A percentile compares a stretch with the other conserved stretches of the same genome.
phyloP scores from a whole-genome alignment of 2,113 vertebrate genomes.

The Aldabrachelys gigantea region DNA sequence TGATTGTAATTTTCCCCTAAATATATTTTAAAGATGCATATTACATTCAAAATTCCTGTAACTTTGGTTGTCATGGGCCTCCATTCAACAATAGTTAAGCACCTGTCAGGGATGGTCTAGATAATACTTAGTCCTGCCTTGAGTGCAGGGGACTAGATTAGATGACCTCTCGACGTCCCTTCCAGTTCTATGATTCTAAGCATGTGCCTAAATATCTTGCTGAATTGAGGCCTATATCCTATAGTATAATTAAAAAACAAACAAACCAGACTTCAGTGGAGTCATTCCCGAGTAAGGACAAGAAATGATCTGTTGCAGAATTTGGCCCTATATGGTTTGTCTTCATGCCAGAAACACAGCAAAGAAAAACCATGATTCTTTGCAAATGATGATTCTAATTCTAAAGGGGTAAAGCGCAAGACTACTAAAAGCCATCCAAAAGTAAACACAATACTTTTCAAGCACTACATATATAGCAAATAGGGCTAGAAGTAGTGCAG shows the following conservation, averaged over 20 bases:
- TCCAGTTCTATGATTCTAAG: too few species aligned
- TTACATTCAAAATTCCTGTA: neutral
- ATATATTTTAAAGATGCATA: neutral
- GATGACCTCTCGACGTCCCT: too few species aligned
- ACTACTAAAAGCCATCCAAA: accelerated
- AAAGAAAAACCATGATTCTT: neutral
- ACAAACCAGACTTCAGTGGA: neutral
- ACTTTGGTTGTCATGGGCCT: neutral
- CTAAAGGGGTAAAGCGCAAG: neutral
- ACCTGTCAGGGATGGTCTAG: too few species aligned
- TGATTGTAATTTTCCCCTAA: neutral
- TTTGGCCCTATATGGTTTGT: neutral
- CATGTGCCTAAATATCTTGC: neutral
- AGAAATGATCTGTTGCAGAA: neutral
- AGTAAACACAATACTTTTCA: neutral
- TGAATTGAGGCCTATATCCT: neutral
- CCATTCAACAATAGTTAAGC: neutral
- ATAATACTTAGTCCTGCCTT: too few species aligned
- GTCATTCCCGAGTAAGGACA: neutral
- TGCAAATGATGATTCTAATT: neutral
- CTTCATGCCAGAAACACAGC: neutral
- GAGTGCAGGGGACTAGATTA: too few species aligned
- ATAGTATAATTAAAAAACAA: neutral
- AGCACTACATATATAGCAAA: neutral
- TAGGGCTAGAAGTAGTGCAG: neutral